Conservation (phyloP, 1,140 invertebrate species). For the Meloidogyne floridensis region DNA sequence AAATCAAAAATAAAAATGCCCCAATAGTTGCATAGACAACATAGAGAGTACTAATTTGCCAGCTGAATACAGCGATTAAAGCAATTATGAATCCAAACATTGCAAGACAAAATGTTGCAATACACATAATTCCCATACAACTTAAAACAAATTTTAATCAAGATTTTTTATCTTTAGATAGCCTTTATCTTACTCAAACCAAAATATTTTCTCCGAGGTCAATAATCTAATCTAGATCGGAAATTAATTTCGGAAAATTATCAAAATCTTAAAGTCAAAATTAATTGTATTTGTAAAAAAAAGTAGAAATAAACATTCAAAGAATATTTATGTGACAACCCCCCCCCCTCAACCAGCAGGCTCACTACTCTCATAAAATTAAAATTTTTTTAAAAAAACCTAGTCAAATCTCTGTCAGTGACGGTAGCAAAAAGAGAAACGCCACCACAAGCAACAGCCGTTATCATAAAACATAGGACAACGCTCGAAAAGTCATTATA, state of each 20-base stretch:
- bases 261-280: no score
- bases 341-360: no score
- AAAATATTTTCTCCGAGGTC: no score
- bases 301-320: no score
- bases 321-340: no score
- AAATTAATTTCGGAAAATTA: no score
- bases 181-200: no score
- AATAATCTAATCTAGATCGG: no score
- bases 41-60: conserved; percentile 45
- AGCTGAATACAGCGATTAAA: conserved; percentile 33
- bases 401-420: conserved; percentile 61
- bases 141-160: conserved; percentile 26
- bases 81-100: conserved; percentile 56
- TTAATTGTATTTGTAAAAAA: no score
- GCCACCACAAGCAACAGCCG: conserved; percentile 53
- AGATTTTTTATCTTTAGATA: no score
- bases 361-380: not conserved
- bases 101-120: conserved; percentile 61
- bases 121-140: conserved; percentile 59
- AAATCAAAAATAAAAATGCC: conserved; percentile 67
- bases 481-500: conserved; percentile 34
- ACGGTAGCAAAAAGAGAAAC: conserved; percentile 58
- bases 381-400: conserved; percentile 6
- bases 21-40: conserved; percentile 58
- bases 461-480: conserved; percentile 57